phyloP scores from a whole-genome alignment of 2,888 invertebrate species.

The Galerucella nymphaeae region DNA sequence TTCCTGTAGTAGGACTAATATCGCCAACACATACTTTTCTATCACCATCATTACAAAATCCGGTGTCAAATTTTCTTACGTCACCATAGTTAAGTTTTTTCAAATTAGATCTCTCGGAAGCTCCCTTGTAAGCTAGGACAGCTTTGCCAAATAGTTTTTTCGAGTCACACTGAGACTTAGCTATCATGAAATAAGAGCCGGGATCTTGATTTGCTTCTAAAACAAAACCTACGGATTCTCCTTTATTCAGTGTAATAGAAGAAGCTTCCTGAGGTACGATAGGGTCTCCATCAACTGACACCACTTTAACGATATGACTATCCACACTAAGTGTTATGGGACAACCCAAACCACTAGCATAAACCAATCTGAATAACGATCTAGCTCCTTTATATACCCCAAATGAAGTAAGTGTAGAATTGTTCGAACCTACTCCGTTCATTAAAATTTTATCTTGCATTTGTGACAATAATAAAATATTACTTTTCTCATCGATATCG shows the following conservation, averaged over 20 bases:
- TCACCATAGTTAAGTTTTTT: constrained; percentile 30
- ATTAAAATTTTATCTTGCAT: constrained; percentile 72
- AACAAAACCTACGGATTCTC: constrained; percentile 82
- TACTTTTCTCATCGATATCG: constrained; percentile 77
- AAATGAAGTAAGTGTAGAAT: constrained; percentile 61
- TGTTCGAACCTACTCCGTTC: constrained; percentile 72
- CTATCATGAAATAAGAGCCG: constrained; percentile 73
- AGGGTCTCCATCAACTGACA: constrained; percentile 78
- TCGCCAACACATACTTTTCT: constrained; percentile 72
- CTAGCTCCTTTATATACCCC: constrained; percentile 70
- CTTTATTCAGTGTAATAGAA: constrained; percentile 72
- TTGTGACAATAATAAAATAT: constrained; percentile 77
- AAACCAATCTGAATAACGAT: constrained; percentile 75
- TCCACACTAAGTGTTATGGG: constrained; percentile 75
- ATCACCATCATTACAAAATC: constrained; percentile 58
- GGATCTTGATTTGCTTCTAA: constrained; percentile 71
- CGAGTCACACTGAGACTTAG: constrained; percentile 68
- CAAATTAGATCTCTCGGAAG: constrained; percentile 12
- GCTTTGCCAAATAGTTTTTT: constrained; percentile 67
- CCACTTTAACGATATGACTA: constrained; percentile 72
- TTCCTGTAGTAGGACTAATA: constrained; percentile 67
- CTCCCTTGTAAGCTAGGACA: constrained; percentile 64
- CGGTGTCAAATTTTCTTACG: constrained; percentile 56
- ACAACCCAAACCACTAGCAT: constrained; percentile 77
- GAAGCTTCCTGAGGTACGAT: constrained; percentile 70